Evolutionary conservation across 2,888 invertebrate species (phyloP).

Genomic region (Cosmia trapezina): DNA sequence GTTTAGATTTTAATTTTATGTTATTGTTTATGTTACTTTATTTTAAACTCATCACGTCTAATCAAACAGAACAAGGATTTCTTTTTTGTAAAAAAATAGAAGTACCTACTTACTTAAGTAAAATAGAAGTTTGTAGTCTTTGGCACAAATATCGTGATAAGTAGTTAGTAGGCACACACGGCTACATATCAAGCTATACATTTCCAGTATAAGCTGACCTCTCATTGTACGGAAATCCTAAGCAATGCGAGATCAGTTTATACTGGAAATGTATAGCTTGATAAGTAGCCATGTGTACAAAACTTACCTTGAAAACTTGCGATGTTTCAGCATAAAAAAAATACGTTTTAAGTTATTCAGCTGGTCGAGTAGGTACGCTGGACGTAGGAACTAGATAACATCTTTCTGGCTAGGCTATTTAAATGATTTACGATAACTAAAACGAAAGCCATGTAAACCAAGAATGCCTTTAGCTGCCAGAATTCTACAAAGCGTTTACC

Average conservation of each 20-base stretch:
- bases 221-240: too few species aligned
- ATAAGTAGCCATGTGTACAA: too few species aligned
- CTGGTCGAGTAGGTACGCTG: constrained; percentile 38
- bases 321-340: constrained; percentile 20
- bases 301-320: constrained; percentile 26
- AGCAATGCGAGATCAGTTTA: too few species aligned
- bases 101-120: too few species aligned
- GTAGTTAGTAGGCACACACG: background rate
- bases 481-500: background rate
- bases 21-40: background rate
- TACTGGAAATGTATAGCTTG: too few species aligned
- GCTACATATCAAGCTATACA: too few species aligned
- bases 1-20: too few species aligned
- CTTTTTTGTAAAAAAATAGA: too few species aligned
- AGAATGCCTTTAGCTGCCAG: constrained; percentile 4
- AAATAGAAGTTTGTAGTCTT: too few species aligned
- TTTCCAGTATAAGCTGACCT: too few species aligned
- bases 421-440: constrained; percentile 41
- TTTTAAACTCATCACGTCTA: background rate
- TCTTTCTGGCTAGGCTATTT: constrained; percentile 44
- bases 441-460: constrained; percentile 34
- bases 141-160: background rate
- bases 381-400: constrained; percentile 52
- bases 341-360: constrained; percentile 47
- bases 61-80: too few species aligned